Evolutionary conservation across 2,888 invertebrate genomes (phyloP).

Genomic region (Dascillus cervinus): DNA sequence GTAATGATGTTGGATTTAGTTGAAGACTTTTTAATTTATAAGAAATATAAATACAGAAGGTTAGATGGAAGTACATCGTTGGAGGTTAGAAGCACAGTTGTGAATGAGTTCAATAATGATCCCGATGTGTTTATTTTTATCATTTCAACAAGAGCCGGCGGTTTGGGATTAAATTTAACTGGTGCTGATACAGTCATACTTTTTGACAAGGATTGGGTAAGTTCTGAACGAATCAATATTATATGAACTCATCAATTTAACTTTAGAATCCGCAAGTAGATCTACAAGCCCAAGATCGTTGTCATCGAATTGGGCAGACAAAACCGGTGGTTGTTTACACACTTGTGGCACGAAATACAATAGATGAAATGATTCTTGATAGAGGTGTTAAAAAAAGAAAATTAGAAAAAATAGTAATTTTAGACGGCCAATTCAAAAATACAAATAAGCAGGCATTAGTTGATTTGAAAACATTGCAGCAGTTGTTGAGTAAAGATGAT

Average conservation of each 20-base stretch:
- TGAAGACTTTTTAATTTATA: constrained; percentile 51
- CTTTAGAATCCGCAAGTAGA: constrained; percentile 63
- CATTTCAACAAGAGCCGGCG: constrained; percentile 61
- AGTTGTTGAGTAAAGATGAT: constrained; percentile 21
- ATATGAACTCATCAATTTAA: constrained; percentile 60
- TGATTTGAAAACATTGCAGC: constrained; percentile 24
- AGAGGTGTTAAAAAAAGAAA: constrained; percentile 55
- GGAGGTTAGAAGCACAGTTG: constrained; percentile 42
- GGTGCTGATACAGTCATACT: constrained; percentile 64
- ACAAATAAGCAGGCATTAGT: no score
- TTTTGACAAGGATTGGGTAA: constrained; percentile 56
- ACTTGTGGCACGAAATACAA: constrained; percentile 52
- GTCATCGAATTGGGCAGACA: constrained; percentile 66
- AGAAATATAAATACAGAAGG: constrained; percentile 44
- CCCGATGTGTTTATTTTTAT: constrained; percentile 50
- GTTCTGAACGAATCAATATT: constrained; percentile 13
- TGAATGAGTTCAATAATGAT: constrained; percentile 45
- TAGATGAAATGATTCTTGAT: constrained; percentile 56
- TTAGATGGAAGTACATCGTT: constrained; percentile 50
- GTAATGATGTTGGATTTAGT: constrained; percentile 55
- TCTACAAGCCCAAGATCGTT: constrained; percentile 64
- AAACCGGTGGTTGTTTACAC: constrained; percentile 61
- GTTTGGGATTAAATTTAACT: constrained; percentile 61
- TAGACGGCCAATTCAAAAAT: constrained; percentile 41
- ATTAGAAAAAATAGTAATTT: constrained; percentile 62